Percentiles rank a stretch among this genome's conserved stretches.
Evolutionary conservation across 2,797 vertebrate genomes (phyloP).

Genomic region (Onychomys arenicola): DNA sequence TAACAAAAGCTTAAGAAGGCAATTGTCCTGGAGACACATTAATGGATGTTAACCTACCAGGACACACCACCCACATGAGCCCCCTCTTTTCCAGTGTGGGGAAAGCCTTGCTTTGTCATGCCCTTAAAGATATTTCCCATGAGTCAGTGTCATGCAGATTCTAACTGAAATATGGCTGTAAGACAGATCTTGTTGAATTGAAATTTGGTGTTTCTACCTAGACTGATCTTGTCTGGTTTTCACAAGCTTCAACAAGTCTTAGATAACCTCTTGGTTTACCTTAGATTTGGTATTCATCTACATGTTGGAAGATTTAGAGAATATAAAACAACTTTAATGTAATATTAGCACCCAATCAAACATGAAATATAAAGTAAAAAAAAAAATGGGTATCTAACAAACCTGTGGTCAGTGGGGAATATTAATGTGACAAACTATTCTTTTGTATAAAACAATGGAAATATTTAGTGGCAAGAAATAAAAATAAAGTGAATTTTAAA

Average conservation of each 20-base stretch:
- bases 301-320: background rate
- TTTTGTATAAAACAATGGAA: background rate
- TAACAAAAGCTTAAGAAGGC: background rate
- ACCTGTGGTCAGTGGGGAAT: background rate
- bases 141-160: background rate
- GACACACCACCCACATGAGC: background rate
- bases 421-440: background rate
- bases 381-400: background rate
- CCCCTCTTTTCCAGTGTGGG: background rate
- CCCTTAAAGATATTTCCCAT: background rate
- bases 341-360: background rate
- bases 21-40: background rate
- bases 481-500: conserved; percentile 15
- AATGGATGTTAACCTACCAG: background rate
- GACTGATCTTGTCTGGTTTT: background rate
- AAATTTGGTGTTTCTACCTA: background rate
- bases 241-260: background rate
- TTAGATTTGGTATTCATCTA: background rate
- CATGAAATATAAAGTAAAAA: conserved; percentile 14
- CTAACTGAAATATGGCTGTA: background rate
- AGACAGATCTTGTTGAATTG: background rate
- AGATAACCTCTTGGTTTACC: background rate
- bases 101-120: background rate
- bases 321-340: background rate
- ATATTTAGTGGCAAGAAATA: background rate